Conservation (phyloP, 1,140 invertebrate genomes). For the Leptinotarsa defecta region DNA sequence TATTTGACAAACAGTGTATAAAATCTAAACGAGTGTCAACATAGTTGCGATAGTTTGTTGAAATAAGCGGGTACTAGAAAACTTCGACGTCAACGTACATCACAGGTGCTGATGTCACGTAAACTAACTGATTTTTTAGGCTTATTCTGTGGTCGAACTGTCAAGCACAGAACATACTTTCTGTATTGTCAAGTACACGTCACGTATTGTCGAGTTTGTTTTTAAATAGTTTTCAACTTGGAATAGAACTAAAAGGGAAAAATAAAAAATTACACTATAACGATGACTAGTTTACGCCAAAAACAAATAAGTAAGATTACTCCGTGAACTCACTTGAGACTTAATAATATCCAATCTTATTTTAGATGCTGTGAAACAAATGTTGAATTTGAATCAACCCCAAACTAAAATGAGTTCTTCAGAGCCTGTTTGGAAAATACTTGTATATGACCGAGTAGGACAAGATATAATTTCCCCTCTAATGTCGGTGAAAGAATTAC, state of each 20-base stretch:
- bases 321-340: no score
- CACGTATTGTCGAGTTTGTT: background rate
- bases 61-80: no score
- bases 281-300: conserved; percentile 56
- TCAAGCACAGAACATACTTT: no score
- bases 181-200: conserved; percentile 9
- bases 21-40: no score
- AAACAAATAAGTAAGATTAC: conserved; percentile 70
- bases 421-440: conserved; percentile 93
- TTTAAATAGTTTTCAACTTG: background rate
- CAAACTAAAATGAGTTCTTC: conserved; percentile 73
- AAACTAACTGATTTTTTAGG: no score
- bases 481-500: conserved; percentile 92
- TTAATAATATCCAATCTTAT: no score
- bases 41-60: no score
- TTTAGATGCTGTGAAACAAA: conserved; percentile 85
- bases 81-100: no score
- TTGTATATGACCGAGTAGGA: conserved; percentile 94
- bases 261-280: background rate
- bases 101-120: no score
- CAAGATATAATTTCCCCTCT: conserved; percentile 98
- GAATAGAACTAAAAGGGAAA: no score
- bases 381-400: conserved; percentile 90
- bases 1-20: no score
- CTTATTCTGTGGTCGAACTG: no score